Base-by-base conservation (phyloP, 2,797 vertebrate genomes). In the Gadopsis marmoratus region DNA sequence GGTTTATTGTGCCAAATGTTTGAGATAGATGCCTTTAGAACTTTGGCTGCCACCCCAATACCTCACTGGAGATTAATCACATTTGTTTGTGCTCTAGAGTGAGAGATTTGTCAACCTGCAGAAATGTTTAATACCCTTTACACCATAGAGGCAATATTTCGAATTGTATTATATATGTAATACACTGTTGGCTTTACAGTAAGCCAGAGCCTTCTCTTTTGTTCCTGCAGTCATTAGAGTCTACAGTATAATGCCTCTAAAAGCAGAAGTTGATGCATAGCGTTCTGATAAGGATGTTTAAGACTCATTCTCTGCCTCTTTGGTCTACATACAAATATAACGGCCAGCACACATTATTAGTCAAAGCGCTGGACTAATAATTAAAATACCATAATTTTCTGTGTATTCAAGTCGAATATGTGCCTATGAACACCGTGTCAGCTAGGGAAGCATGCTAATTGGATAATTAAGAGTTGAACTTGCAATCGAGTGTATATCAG, bases 401-500 rank as follows among this genome's bases (percentile, higher is more conserved):
- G 45, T 71, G 53, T 61, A 66, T 74, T 74, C 10, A 48, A 70
- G 66, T 74, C 70, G 37, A 85, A 75, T 73, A 50, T 61, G 73
- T 74, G 63, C 68, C 58, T 35, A 37, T 76, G 73, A 79, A 78
- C 23, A 77, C 31, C 16, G 26, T 70, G 50, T 62, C 66, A 74
- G 41, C 76, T 41, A 29, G 33, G 59, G n/a, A 59, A 26, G 47
- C 23, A 23, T 39, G 14, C 41, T 74, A 59, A 80, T 68, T 74
- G 55, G 56, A 81, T 68, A 63, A 77, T 79, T 82, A 66, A 51
- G 13, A 54, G 31, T 56, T 58, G n/a, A 79, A 78, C 48, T 78
- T 65, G 41, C 45, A 56, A 33, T 35, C 29, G n/a, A 51, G 53
- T 21, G 29, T 33, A 31, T 62, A 60, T 73, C 59, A 68, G 29